These are phyloP conservation scores for Tanytarsus gracilentus DNA, from an alignment of 2,888 invertebrate species.

Conservation along the genomic window DNA sequence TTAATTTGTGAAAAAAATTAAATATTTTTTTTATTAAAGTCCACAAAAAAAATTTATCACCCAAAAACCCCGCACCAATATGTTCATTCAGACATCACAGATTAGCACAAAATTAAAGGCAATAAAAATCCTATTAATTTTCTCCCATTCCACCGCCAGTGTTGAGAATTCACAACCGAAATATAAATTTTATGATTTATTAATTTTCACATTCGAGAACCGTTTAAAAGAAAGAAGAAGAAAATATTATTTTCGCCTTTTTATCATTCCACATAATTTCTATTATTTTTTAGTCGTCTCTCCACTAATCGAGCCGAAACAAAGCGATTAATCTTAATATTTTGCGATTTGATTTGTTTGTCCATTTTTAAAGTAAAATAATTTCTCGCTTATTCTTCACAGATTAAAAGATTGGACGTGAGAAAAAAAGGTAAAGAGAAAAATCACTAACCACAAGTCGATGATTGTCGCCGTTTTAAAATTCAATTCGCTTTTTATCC, in stretches of 20 bases:
- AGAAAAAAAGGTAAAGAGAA: background rate
- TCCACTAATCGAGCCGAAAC: background rate
- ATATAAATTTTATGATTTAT: background rate
- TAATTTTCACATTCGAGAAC: slow-evolving; percentile 8
- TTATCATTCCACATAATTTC: background rate
- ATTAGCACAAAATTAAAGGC: slow-evolving; percentile 10
- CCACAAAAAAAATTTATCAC: too few species aligned
- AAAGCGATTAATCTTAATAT: slow-evolving; percentile 28
- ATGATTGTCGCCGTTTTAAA: background rate
- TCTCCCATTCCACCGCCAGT: background rate
- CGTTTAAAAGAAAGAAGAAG: background rate
- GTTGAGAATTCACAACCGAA: background rate
- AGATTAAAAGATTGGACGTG: background rate
- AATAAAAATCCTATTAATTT: slow-evolving; percentile 11
- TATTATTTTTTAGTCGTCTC: slow-evolving; percentile 10
- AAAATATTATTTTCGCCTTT: background rate
- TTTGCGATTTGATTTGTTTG: slow-evolving; percentile 27
- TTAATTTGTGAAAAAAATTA: too few species aligned
- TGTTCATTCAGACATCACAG: background rate
- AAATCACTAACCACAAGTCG: background rate
- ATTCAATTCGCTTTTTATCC: background rate
- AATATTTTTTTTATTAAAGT: too few species aligned
- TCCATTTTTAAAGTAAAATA: too few species aligned
- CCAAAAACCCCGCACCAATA: too few species aligned
- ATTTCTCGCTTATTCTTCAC: background rate